Base-by-base conservation (phyloP, 2,888 invertebrate genomes). In the Falcaria lacertinaria region DNA sequence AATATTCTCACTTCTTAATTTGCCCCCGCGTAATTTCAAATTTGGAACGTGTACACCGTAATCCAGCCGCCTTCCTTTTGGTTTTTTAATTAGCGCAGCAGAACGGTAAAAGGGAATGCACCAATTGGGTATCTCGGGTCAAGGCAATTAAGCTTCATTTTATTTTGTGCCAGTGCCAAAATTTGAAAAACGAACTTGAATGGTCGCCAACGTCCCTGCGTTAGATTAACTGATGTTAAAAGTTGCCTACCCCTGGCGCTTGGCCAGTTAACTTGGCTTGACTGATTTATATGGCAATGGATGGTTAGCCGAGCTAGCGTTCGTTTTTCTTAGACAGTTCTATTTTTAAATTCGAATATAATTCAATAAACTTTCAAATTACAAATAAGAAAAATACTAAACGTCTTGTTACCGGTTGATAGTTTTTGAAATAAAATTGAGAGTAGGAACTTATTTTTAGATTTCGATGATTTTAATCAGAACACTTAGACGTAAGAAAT, bases 141-240 rank as follows among this genome's bases (percentile, higher is more conserved):
- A 73, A 56, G 74, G 78, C 78, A 86, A 84, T 86, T 85, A 83
- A 72, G 67, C 63, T 65, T 60, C 64, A 62, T 79, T 82, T 80
- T 80, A 73, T 82, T 78, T 80, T 60, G 75, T 62, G 64, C 61
- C 60, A 25, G 75, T 77, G 86, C 86, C 87, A 86, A 84, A 82
- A 62, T 80, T 78, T 71, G 61, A 70, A 76, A 78, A 81, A 75
- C 62, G 60, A 57, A 50, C 68, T 80, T 80, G 80, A 80, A 74
- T 70, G 61, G 55, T 57, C 69, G 84, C 82, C 83, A 85, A 71
- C 68, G 56, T 62, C 57, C 50, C 62, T 60, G 67, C 62, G 74
- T 78, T 81, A 83, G 82, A 84, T 82, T 83, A 81, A 81, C 74
- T 79, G 80, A 77, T 79, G 82, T 74, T 79, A 79, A 80, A 79